phyloP scores from a whole-genome alignment of 2,113 vertebrate genomes.

The Meleagris gallopavo region DNA sequence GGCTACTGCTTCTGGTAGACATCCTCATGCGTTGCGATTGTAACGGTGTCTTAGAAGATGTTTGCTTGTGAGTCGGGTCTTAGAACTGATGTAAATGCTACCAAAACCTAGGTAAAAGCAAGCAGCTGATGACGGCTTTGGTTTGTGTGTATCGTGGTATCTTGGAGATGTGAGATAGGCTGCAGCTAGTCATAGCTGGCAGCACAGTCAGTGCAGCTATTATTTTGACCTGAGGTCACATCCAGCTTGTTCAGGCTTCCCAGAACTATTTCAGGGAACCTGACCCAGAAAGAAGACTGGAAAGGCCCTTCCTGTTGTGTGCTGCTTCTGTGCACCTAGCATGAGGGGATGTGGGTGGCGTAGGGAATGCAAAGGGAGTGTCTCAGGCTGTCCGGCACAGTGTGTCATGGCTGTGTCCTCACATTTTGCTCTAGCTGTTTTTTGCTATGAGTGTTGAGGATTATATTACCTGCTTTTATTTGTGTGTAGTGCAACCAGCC shows the following conservation, averaged over 20 bases:
- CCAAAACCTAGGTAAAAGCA: not conserved
- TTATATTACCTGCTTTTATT: not conserved
- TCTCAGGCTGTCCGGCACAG: not conserved
- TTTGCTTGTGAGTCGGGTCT: not conserved
- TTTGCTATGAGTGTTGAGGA: not conserved
- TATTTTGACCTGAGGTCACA: not conserved
- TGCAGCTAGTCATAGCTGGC: not conserved
- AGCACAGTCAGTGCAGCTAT: not conserved
- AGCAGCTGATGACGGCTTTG: not conserved
- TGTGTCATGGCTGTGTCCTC: not conserved
- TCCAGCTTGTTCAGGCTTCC: not conserved
- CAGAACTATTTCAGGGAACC: not conserved
- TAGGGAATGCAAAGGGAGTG: conserved; percentile 30
- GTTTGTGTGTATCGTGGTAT: fast-evolving
- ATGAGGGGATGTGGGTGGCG: not conserved
- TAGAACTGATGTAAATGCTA: not conserved
- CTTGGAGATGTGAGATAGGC: fast-evolving
- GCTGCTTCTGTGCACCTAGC: not conserved
- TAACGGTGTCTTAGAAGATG: not conserved
- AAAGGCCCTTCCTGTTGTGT: conserved; percentile 9
- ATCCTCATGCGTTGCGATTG: not conserved
- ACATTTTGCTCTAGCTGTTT: not conserved
- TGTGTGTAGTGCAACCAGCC: not conserved
- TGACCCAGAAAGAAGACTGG: not conserved
- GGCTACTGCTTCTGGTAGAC: not conserved